Evolutionary conservation across 2,797 vertebrate genomes (phyloP).

Genomic region (Erpetoichthys calabaricus): DNA sequence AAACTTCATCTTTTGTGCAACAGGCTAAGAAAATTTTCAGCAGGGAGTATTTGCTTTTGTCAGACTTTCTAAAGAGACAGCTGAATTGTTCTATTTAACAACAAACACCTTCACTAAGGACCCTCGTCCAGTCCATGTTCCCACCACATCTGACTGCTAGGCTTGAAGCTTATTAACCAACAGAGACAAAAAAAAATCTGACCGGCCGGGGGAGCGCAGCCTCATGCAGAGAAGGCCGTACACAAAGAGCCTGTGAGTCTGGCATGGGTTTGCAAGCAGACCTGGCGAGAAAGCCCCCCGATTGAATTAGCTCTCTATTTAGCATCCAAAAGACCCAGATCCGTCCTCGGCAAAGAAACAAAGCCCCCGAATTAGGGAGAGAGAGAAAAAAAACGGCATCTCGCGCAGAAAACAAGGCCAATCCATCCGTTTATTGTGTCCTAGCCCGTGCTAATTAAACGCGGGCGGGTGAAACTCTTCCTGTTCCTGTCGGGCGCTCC

Average conservation of each 20-base stretch:
- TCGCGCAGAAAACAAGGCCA: conserved; percentile 81
- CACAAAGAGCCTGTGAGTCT: conserved; percentile 77
- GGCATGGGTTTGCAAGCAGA: conserved; percentile 67
- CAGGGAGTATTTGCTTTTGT: conserved; percentile 92
- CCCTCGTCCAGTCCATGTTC: conserved; percentile 79
- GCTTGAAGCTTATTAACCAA: conserved; percentile 82
- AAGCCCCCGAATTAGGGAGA: conserved; percentile 61
- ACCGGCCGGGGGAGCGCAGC: conserved; percentile 75
- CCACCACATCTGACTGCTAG: conserved; percentile 84
- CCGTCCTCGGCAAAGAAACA: conserved; percentile 76
- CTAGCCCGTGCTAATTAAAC: conserved; percentile 82
- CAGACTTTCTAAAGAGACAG: conserved; percentile 91
- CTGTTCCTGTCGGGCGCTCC: conserved; percentile 44
- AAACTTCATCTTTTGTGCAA: conserved; percentile 95
- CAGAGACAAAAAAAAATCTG: conserved; percentile 69
- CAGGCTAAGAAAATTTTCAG: conserved; percentile 91
- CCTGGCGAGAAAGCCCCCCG: conserved; percentile 65
- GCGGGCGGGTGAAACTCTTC: conserved; percentile 65
- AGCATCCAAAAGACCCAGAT: conserved; percentile 77
- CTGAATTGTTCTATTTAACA: conserved; percentile 94
- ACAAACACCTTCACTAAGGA: conserved; percentile 92
- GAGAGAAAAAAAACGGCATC: conserved; percentile 66
- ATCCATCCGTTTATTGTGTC: conserved; percentile 69
- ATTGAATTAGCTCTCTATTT: conserved; percentile 86
- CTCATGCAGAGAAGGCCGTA: conserved; percentile 74